Percentiles rank a stretch among this genome's conserved stretches.
Conservation (phyloP, 2,113 vertebrate genomes). For the Labeo rohita region DNA sequence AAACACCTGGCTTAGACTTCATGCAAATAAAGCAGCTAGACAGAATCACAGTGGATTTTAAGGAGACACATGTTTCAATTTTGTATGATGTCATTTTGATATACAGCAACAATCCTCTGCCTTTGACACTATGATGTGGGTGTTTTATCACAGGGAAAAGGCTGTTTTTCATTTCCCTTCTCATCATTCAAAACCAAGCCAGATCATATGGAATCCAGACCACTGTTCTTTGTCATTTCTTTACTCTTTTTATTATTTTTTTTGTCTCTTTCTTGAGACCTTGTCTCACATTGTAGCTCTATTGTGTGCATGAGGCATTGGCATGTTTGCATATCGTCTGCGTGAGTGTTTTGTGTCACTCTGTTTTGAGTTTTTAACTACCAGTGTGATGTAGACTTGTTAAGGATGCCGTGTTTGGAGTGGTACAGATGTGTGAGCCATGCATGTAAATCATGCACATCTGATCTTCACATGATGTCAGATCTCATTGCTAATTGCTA, state of each 20-base stretch:
- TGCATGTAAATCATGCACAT: not conserved
- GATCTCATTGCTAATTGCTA: not conserved
- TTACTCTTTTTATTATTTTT: not conserved
- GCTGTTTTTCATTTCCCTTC: constrained; percentile 44
- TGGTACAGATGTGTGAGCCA: not conserved
- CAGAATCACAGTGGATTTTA: constrained; percentile 3
- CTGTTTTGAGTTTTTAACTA: not conserved
- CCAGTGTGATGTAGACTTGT: not conserved
- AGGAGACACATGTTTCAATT: constrained; percentile 17
- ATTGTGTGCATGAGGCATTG: not conserved
- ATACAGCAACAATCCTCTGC: constrained; percentile 12
- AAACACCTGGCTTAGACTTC: not conserved
- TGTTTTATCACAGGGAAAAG: constrained; percentile 27
- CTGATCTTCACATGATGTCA: not conserved
- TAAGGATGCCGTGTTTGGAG: not conserved
- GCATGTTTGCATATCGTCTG: too few species aligned
- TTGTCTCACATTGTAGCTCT: not conserved
- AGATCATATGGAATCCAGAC: constrained; percentile 34
- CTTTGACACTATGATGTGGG: constrained; percentile 34
- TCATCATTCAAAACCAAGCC: constrained; percentile 22
- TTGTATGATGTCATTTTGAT: constrained; percentile 31
- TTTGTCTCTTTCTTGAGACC: not conserved
- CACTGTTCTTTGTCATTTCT: not conserved
- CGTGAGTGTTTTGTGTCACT: not conserved
- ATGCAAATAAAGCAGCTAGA: constrained; percentile 24